Evolutionary conservation across 2,113 vertebrate species (phyloP).

Genomic region (Zootoca vivipara): DNA sequence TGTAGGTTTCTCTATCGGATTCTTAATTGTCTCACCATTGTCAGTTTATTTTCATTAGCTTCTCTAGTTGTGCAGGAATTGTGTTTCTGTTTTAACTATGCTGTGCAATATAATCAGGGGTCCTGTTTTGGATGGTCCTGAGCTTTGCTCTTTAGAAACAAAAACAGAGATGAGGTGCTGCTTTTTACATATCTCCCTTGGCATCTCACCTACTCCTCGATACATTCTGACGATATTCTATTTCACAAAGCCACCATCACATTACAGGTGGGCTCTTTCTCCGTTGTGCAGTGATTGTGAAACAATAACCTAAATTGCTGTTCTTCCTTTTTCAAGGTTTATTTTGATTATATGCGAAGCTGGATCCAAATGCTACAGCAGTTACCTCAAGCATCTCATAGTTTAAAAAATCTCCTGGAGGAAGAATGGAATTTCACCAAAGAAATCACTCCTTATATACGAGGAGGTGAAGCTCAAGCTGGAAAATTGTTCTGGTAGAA

Average conservation of each 20-base stretch:
- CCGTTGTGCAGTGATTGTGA: not conserved
- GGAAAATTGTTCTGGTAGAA: constrained; percentile 95
- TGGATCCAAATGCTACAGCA: constrained; percentile 99
- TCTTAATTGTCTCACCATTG: not conserved
- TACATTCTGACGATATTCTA: not conserved
- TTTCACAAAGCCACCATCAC: not conserved
- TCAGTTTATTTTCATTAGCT: not conserved
- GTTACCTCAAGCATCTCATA: constrained; percentile 97
- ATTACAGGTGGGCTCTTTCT: not conserved
- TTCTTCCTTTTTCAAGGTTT: constrained; percentile 81
- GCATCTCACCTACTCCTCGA: not conserved
- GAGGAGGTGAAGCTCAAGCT: constrained; percentile 97
- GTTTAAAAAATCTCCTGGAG: constrained; percentile 97
- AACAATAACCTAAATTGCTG: constrained; percentile 15
- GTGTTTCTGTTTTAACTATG: not conserved
- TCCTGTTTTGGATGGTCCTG: not conserved
- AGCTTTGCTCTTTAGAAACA: not conserved
- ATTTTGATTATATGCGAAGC: constrained; percentile 99
- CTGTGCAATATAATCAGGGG: not conserved
- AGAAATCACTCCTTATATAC: constrained; percentile 97
- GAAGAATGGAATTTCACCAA: constrained; percentile 99
- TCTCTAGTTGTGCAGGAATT: not conserved
- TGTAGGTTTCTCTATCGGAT: not conserved
- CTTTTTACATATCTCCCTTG: not conserved
- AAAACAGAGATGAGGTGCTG: not conserved